Base-by-base conservation (phyloP, 2,888 invertebrate genomes). In the Lochmaea capreae region DNA sequence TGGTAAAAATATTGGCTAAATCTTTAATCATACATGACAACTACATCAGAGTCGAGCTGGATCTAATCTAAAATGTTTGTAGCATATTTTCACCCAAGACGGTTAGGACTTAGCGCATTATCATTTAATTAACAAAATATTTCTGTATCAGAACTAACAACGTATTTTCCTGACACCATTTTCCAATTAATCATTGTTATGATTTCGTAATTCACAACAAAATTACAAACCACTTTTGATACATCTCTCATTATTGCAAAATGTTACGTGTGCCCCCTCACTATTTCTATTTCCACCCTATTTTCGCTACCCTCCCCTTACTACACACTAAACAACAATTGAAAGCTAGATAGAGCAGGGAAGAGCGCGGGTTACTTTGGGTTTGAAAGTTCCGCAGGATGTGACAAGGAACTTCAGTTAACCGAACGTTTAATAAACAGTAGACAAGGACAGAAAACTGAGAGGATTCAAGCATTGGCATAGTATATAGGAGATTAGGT, bases 381-480 rank as follows among this genome's bases (percentile, higher is more conserved):
- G 63, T 72, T 67, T 49, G 61, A 67, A 66, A 72, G 66, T 72
- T 72, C 72, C 67, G 67, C 72, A 72, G 72, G 72, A 72, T 72
- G 54, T 72, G 72, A 67, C 72, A 67, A 26, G 43, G 67, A 62
- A 49, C 26, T 43, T 46, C 54, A 70, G 71, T 61, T 71, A 71
- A 66, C 71, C 42, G 72, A 67, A 72, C 72, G 16, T 62, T 67
- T 63, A 59, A 59, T 61, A 67, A 67, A 67, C 59, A 63, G 61
- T 39, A 39, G 39, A 63, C 62, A 43, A 43, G 18, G 62, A 43
- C 22, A 43, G 46, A 59, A 59, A 42, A 42, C 16, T 14, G 46
- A 59, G 46, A 59, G 67, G 22, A 46, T 67, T n/a, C 67, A 16
- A 67, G 22, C 33, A 66, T 54, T 10, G 33, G 16, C 1, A 57